Evolutionary conservation across 2,888 invertebrate genomes (phyloP), one percentile per base, ranked within the genome.

Genomic region (Cremastinae sp.): DNA sequence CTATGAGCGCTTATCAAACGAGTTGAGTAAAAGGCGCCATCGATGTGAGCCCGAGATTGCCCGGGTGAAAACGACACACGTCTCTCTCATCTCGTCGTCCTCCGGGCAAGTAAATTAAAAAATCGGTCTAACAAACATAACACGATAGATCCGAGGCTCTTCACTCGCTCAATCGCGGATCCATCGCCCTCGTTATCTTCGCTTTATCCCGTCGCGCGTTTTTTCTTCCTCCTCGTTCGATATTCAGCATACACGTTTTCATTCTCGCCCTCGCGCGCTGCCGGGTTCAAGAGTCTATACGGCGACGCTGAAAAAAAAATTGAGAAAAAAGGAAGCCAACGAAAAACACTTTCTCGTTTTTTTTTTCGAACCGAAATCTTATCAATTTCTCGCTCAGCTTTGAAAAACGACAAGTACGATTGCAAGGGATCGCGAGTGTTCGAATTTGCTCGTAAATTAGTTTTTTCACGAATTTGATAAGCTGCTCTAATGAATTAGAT

Each of bases 1-100:
- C 78, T 83, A 79, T 79, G 81, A 70, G 73, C 79, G 78, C 85
- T 85, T 85, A 81, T 79, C 79, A 83, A 82, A 81, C 82, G 79
- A 75, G 69, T 72, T 58, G 51, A 7, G 62, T 53, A 36, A 70
- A 73, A 79, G 75, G 76, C 77, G 58, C 64, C 78, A 54, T 71
- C 49, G 12, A 28, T 45, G 36, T 8, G 22, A 20, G 41, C 41
- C 51, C 75, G 51, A 47, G 16, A 38, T 12, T 47, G 54, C 28
- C 5, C 28, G 28, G 2, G 28, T 28, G 28, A 28, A 28, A 28
- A 56, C 54, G 65, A 65, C 65, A 65, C 65, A n/a, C 14, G 41
- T 64, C 64, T 36, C 14, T 51, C 28, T 43, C 45, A 1, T 54
- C 53, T 28, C 10, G 10, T 49, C 12, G 2, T 12, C 10, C 2